phyloP scores from a whole-genome alignment of 2,888 invertebrate genomes.

The Drosophila stalkeri region DNA sequence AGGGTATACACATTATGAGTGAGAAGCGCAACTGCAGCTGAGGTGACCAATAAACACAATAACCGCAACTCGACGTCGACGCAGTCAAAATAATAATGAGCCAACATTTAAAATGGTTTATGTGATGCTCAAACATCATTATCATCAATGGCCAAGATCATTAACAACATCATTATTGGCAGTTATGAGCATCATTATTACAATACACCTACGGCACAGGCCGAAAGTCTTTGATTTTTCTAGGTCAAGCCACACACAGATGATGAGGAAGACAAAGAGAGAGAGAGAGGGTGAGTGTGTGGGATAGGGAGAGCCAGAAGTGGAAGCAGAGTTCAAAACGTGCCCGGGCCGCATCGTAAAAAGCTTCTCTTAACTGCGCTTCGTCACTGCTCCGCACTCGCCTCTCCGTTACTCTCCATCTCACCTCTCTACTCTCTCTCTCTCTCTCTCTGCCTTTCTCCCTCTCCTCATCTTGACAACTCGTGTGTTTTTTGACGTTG shows the following conservation, averaged over 20 bases:
- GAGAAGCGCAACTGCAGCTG: constrained; percentile 40
- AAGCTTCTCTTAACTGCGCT: constrained; percentile 55
- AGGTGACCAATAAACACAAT: constrained; percentile 66
- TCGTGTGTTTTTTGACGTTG: constrained; percentile 23
- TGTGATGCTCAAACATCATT: constrained; percentile 53
- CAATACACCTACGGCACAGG: constrained; percentile 66
- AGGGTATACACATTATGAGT: constrained; percentile 35
- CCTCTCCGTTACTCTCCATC: background rate
- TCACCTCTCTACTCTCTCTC: background rate
- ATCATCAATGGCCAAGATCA: constrained; percentile 33
- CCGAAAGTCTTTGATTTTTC: constrained; percentile 63
- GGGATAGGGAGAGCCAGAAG: constrained; percentile 22
- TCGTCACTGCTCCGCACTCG: constrained; percentile 22
- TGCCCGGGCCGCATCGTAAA: constrained; percentile 70
- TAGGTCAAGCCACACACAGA: constrained; percentile 65
- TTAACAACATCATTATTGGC: constrained; percentile 15
- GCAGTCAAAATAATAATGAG: constrained; percentile 78
- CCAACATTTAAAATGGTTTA: constrained; percentile 78
- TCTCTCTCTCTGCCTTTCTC: background rate
- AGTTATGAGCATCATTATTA: constrained; percentile 35
- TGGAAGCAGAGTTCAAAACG: constrained; percentile 75
- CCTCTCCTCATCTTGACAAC: background rate
- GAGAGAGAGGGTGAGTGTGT: background rate
- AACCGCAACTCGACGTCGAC: constrained; percentile 66
- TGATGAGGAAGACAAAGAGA: constrained; percentile 1